phyloP scores from a whole-genome alignment of 2,888 invertebrate genomes.

The Calephelis perditalis region DNA sequence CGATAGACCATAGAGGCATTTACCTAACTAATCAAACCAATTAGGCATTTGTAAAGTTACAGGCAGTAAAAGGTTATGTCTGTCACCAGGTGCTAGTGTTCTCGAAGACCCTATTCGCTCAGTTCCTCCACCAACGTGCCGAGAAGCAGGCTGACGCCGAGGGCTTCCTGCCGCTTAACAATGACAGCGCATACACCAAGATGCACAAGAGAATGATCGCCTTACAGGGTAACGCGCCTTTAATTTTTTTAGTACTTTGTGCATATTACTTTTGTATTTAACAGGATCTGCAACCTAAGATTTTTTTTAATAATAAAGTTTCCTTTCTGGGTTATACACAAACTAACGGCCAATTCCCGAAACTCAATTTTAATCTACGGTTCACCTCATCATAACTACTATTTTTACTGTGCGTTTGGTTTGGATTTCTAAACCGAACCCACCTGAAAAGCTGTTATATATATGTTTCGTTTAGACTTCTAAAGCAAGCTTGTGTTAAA shows the following conservation, averaged over 20 bases:
- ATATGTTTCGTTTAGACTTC: background rate
- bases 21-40: no score
- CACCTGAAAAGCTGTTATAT: background rate
- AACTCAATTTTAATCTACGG: no score
- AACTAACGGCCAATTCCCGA: no score
- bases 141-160: constrained; percentile 75
- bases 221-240: constrained; percentile 59
- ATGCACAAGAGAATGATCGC: constrained; percentile 81
- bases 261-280: no score
- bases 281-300: background rate
- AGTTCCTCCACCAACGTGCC: constrained; percentile 86
- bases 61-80: background rate
- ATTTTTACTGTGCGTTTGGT: no score
- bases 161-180: constrained; percentile 37
- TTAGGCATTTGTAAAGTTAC: no score
- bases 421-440: background rate
- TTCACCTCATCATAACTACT: no score
- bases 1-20: no score
- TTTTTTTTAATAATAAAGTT: no score
- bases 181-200: constrained; percentile 74
- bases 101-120: constrained; percentile 86
- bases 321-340: no score
- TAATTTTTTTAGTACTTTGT: no score
- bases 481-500: no score
- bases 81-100: constrained; percentile 77